Conservation (phyloP, 2,888 invertebrate genomes). For the Tetranychus truncatus region DNA sequence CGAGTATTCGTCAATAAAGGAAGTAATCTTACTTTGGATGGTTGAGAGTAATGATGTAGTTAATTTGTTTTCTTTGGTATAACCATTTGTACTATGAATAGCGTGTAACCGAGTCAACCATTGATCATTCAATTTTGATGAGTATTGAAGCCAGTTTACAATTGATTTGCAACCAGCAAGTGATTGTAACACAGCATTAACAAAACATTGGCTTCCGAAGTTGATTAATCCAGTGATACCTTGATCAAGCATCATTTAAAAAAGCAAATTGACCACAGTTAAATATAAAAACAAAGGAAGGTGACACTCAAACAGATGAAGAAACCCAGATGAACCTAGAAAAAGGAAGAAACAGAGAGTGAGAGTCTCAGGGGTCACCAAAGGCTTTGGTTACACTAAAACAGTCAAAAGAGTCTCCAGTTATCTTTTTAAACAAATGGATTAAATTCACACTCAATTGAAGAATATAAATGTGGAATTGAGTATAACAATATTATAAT, state of each 20-base stretch:
- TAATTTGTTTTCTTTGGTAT: background rate
- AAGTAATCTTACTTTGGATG: background rate
- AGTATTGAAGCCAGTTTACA: slow-evolving; percentile 45
- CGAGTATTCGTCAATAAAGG: background rate
- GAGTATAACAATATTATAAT: too few species aligned
- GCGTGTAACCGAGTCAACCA: slow-evolving; percentile 26
- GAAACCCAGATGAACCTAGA: background rate
- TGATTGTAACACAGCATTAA: slow-evolving; percentile 75
- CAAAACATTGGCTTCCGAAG: slow-evolving; percentile 75
- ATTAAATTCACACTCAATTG: too few species aligned
- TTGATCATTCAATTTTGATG: slow-evolving; percentile 29
- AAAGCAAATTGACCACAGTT: slow-evolving; percentile 26
- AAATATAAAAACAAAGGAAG: slow-evolving; percentile 21
- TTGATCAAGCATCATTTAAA: slow-evolving; percentile 26
- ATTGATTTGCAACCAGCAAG: slow-evolving; percentile 69
- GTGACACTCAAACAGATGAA: background rate
- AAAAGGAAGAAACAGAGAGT: too few species aligned
- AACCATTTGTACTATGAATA: background rate
- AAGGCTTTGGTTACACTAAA: too few species aligned
- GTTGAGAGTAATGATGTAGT: background rate
- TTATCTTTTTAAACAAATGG: too few species aligned
- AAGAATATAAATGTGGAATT: too few species aligned
- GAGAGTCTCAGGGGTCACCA: too few species aligned
- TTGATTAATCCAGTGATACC: slow-evolving; percentile 52
- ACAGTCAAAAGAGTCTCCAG: too few species aligned